Evolutionary conservation across 2,797 vertebrate genomes (phyloP), one percentile per base, ranked within the genome.

Genomic region (Aselliscus stoliczkanus): DNA sequence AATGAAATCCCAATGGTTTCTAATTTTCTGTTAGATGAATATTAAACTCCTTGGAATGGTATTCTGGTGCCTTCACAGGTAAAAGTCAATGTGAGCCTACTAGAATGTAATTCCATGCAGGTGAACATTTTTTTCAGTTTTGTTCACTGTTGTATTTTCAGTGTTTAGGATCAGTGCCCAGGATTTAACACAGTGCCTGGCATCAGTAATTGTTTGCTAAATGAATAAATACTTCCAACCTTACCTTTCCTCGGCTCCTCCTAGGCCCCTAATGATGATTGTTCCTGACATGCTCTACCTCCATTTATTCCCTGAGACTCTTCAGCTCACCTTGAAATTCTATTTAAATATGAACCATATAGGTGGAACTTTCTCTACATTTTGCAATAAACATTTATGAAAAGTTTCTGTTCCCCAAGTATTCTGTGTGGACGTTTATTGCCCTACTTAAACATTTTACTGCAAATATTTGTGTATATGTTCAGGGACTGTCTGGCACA

Each of bases 1-100:
- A 89, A 91, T 83, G 50, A 88, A 89, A 89, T 9, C 17, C 79
- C 44, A 69, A 7, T 15, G 10, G 17, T 21, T 84, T 92, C 54
- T 83, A 80, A 82, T 56, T 44, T 52, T 64, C 31, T 76, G 50
- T 76, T 75, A 31, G 10, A 79, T 86, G 34, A 87, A 64, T 31
- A 82, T 64, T 31, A 64, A 72, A 76, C 21, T 23, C 62, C 42
- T 93, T 67, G 72, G 39, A 91, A 76, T 14, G 75, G 20, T 17
- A 56, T 58, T 75, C 15, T 50, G 37, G 29, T 37, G 20, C 27
- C 39, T 86, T 64, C 52, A 50, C 9, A 34, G 31, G 47, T 20
- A 25, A 52, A 77, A 73, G 50, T 80, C 50, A 42, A 1, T 54
- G 2, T 65, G 75, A 73, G 37, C 4, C 20, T 60, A 39, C 21